A percentile compares a stretch with the other conserved stretches of the same genome.
These are phyloP conservation scores for Adelphocoris suturalis DNA, from an alignment of 2,888 invertebrate species.

Conservation along the genomic window DNA sequence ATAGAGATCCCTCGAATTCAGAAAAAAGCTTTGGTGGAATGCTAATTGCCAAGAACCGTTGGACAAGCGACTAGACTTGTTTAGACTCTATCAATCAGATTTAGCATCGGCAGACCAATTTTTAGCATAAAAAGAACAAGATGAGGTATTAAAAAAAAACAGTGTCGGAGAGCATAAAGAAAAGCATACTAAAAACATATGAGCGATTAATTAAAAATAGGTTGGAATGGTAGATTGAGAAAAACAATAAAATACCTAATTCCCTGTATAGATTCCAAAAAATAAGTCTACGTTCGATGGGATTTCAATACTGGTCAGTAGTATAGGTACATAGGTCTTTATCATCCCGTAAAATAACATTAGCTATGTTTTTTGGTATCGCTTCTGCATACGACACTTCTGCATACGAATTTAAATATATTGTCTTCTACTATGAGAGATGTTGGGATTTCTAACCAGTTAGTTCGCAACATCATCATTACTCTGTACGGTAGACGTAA, in stretches of 20 bases:
- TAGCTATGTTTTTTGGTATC: slow-evolving; percentile 46
- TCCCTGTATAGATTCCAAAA: slow-evolving; percentile 74
- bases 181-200: slow-evolving; percentile 69
- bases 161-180: background rate
- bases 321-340: slow-evolving; percentile 39
- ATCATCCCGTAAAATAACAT: background rate
- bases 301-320: slow-evolving; percentile 61
- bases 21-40: slow-evolving; percentile 30
- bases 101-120: background rate
- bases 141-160: too few species aligned
- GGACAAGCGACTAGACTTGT: background rate
- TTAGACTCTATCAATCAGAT: background rate
- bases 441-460: too few species aligned
- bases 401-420: too few species aligned
- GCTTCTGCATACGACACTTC: too few species aligned
- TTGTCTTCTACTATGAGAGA: too few species aligned
- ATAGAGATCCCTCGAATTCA: background rate
- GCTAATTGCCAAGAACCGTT: background rate
- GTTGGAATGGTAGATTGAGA: slow-evolving; percentile 73
- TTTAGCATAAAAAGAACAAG: background rate
- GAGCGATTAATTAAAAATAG: slow-evolving; percentile 74
- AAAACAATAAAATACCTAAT: slow-evolving; percentile 63
- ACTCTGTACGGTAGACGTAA: too few species aligned
- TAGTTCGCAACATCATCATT: too few species aligned
- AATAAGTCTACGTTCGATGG: slow-evolving; percentile 72